Percentiles rank a stretch among this genome's conserved stretches.
phyloP scores from a whole-genome alignment of 2,888 invertebrate genomes.

The Himalopsyche japonica region DNA sequence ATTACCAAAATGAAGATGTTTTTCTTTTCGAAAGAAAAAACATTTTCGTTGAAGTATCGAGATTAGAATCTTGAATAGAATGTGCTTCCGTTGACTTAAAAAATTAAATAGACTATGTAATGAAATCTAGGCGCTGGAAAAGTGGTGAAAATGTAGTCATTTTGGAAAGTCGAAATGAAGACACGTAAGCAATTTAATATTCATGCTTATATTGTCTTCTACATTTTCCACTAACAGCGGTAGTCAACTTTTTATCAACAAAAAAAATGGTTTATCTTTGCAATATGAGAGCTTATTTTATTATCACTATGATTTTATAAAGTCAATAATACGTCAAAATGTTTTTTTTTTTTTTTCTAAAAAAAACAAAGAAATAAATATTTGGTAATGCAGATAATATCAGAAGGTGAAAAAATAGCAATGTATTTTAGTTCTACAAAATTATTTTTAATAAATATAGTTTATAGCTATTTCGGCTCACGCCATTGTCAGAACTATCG shows the following conservation, averaged over 20 bases:
- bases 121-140: neutral
- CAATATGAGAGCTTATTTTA: too few species aligned
- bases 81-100: neutral
- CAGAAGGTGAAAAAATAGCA: too few species aligned
- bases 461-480: too few species aligned
- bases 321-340: too few species aligned
- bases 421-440: too few species aligned
- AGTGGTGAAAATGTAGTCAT: conserved; percentile 20
- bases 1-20: neutral
- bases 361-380: too few species aligned
- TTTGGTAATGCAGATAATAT: too few species aligned
- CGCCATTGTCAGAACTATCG: too few species aligned
- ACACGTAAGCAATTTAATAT: conserved; percentile 23
- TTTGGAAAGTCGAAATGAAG: neutral
- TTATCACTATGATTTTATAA: too few species aligned
- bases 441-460: too few species aligned
- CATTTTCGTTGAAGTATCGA: neutral
- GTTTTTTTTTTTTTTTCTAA: too few species aligned
- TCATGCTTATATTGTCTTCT: neutral
- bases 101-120: neutral
- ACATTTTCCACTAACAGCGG: neutral
- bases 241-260: neutral
- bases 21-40: neutral
- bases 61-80: neutral
- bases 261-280: too few species aligned